Base-by-base conservation (phyloP, 92 coral and sea anemone species). In the Epizoanthus scotinus region DNA sequence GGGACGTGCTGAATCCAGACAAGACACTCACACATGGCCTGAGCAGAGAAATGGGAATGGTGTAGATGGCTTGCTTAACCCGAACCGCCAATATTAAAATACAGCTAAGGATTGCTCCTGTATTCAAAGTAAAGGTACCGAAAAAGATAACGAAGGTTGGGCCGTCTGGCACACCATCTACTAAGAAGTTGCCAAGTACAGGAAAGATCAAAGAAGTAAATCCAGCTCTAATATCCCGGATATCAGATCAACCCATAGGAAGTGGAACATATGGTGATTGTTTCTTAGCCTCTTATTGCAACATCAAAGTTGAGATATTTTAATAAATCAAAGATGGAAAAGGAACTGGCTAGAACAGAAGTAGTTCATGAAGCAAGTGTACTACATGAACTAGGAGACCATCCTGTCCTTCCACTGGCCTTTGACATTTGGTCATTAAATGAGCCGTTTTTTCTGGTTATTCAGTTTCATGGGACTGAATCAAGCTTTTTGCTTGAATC, bases 401-500 rank as follows among this genome's bases (percentile, higher is more conserved):
- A 86, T 73, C 78, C 69, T 3, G 60, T 27, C 50, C 72, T 86
- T 9, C 90, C 83, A 20, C 58, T 86, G 19, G 64, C 81, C 27
- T 81, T 86, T 21, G 90, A 87, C 3, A 62, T 82, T 57, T 87
- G 87, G 36, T 73, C 84, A 5, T 59, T 38, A 53, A 44, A 61
- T 22, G 84, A 69, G 69, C 86, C 86, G 15, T 87, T 57, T 60
- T 67, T 67, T 63, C 63, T 87, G 27, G 81, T 87, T 28, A 34
- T 71, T 20, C 90, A 87, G 58, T 87, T 77, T 78, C 84, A 87
- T 49, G 82, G 90, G 42, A 31, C 49, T 5, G 90, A 74, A n/a
- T 63, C 55, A 54, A n/a, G n/a, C n/a, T n/a, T n/a, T n/a, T n/a
- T n/a, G n/a, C n/a, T n/a, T n/a, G n/a, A n/a, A n/a, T n/a, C n/a